Evolutionary conservation across 2,888 invertebrate species (phyloP), one percentile per base, ranked within the genome.

Genomic region (Gymnocheta viridis): DNA sequence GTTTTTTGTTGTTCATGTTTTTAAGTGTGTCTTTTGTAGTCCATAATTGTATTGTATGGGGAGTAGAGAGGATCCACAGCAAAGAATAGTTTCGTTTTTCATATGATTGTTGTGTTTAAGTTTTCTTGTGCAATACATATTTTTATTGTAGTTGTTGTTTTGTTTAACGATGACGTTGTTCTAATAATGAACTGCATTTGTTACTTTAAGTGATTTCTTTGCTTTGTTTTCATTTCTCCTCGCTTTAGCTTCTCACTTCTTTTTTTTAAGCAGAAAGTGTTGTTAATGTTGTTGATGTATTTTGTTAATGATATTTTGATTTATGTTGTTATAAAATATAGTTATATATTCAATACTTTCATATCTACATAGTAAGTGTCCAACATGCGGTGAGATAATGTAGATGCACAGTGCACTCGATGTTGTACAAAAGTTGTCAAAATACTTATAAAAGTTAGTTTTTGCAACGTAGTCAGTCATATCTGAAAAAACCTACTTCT

Each of bases 231-330:
- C 22, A 9, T 62, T 78, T 54, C 38, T 62, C 32, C n/a, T 41
- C 14, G 24, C 9, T 47, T 66, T 29, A 44, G 27, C 2, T 35
- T 54, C 22, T 70, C 27, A n/a, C 19, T 27, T n/a, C 1, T 44
- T 56, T n/a, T 22, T 60, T 66, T 54, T 24, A 27, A 41, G 3
- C 62, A n/a, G 29, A 44, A 58, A 41, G 64, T 77, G 70, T 70
- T 77, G 35, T 64, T 66, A 47, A 58, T 83, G 74, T 69, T 78
- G 60, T 76, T 76, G 74, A 80, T 76, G 72, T 76, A 80, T 83
- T 72, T 76, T 70, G 44, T 70, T 72, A 70, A 83, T 77, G 70
- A 72, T n/a, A n/a, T 80, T 83, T 83, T 80, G 80, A 76, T 77
- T 83, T 83, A 77, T 76, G 62, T 54, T 27, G 5, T 64, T 60